Base-by-base conservation (phyloP, 2,113 vertebrate species). In the Taxidea taxus region DNA sequence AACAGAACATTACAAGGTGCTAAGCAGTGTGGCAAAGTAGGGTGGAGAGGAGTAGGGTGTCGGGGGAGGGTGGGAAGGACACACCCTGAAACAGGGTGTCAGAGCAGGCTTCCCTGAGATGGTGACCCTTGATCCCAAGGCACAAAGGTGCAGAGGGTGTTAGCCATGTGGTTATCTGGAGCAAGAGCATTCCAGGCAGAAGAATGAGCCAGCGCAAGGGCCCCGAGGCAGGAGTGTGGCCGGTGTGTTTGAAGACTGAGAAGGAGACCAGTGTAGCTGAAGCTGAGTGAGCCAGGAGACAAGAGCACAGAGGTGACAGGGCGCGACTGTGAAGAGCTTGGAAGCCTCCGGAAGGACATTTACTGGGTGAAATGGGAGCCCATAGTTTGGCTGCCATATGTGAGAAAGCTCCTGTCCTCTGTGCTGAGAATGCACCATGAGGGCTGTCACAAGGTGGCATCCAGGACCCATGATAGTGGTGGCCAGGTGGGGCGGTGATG, bases 341-440 rank as follows among this genome's bases (percentile, higher is more conserved):
- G 39, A 34, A 7, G n/a, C 42, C 44, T 3, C 51, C 7, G 18
- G 2, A 10, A 51, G 68, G 49, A 25, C 31, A 11, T 25, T 25
- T 5, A 7, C 13, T 42, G 1, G 12, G 60, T 56, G 60, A 70
- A 5, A 56, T 2, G 7, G 62, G 12, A 21, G 56, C 37, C 18
- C 31, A 1, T 2, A 39, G 1, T 23, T 16, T 29, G 66, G 34
- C 29, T 9, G 13, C 44, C 6, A 0, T 21, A 9, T 15, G 25
- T 1, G 8, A 75, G 20, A 37, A 62, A 20, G 27, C 6, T 31
- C 58, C 12, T 16, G 31, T 13, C 47, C n/a, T 78, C 70, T 29
- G 4, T 31, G 7, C 54, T 7, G 2, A 20, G 31, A 31, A 37
- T 1, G 13, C 70, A 9, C 16, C 6, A 18, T 31, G n/a, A 31